Evolutionary conservation across 2,888 invertebrate genomes (phyloP), one percentile per base, ranked within the genome.

Genomic region (Ormyrus thymus): DNA sequence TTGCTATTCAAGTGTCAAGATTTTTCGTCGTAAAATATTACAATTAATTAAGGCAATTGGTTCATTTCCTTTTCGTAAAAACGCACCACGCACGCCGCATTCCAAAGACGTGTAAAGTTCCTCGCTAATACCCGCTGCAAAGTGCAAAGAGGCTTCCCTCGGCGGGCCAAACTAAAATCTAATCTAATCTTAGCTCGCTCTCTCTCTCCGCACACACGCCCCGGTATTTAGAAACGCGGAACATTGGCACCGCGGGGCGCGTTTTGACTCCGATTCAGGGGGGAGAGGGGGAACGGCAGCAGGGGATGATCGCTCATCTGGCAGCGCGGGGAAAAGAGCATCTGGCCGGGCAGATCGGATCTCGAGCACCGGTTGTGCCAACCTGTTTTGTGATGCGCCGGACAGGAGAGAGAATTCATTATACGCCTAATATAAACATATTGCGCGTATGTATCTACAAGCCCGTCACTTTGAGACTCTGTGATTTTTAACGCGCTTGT

Each of bases 401-500:
- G 50, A 65, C 83, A 84, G 85, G 71, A 84, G 86, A 29, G 68
- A 11, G 87, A 88, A 89, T 89, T 89, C 89, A 89, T 89, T 89
- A 90, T 88, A 86, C 84, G 85, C 79, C 87, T 89, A 89, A 89
- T 90, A 86, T 87, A 90, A 89, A 89, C 89, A 90, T 90, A 89
- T 90, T 90, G 89, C 82, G 48, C 51, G 58, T 48, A 13, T 55
- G 56, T 46, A 53, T 45, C 82, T 80, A 79, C 80, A 80, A 73
- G 71, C 80, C 76, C 71, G 80, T 69, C 81, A 78, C 78, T 81
- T 72, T 71, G 46, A 50, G 77, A 62, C 73, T 56, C 9, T 75
- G 45, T 13, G 68, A 43, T 65, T 74, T 65, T 74, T 65, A 13
- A 13, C 73, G 65, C 65, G 56, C 56, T 66, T 77, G 59, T 69